Evolutionary conservation across 92 coral and sea anemone genomes (phyloP).

Genomic region (Blastomussa wellsi): DNA sequence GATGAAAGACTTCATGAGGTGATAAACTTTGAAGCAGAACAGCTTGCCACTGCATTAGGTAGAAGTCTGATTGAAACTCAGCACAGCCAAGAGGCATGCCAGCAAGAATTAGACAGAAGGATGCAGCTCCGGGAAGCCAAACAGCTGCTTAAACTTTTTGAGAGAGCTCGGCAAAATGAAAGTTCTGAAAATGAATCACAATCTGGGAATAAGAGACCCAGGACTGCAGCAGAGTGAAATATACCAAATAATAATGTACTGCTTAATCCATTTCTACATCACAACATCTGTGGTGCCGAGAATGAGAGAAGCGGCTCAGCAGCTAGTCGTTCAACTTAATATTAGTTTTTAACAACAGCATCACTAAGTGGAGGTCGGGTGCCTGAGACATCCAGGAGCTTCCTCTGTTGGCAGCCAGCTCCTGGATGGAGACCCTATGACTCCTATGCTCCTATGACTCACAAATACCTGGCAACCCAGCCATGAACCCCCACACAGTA

Average conservation of each 20-base stretch:
- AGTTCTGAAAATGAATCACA: conserved; percentile 10
- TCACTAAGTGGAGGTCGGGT: no score
- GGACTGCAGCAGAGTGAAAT: background rate
- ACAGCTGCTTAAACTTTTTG: conserved; percentile 77
- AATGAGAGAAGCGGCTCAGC: no score
- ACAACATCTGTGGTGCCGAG: no score
- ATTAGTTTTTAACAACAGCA: no score
- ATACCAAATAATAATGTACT: background rate
- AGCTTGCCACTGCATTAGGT: conserved; percentile 57
- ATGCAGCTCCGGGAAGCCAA: conserved; percentile 75
- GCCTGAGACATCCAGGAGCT: no score
- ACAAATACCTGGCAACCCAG: no score
- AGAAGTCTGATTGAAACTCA: conserved; percentile 46
- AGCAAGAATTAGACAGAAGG: conserved; percentile 81
- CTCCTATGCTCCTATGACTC: no score
- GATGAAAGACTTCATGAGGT: conserved; percentile 71
- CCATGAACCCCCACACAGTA: no score
- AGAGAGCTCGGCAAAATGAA: conserved; percentile 55
- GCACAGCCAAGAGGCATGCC: conserved; percentile 80
- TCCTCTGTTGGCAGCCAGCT: no score
- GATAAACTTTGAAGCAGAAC: conserved; percentile 43
- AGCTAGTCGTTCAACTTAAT: no score
- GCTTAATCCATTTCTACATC: background rate
- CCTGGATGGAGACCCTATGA: no score
- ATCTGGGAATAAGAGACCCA: conserved; percentile 12